Conservation (phyloP, 2,797 vertebrate species). For the Bradypodion ventrale region DNA sequence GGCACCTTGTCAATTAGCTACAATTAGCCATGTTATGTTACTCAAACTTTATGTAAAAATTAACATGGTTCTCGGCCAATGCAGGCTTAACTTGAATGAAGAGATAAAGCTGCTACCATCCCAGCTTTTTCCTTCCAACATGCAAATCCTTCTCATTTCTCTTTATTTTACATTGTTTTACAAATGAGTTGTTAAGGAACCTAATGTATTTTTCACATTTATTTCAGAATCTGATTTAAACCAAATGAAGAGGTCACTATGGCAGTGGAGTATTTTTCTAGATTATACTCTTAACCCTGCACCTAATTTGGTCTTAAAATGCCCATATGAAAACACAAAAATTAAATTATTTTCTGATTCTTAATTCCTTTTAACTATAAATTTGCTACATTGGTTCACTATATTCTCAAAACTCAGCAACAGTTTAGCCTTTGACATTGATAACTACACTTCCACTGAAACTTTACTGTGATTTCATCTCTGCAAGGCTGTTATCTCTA, state of each 20-base stretch:
- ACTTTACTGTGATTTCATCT: conserved; percentile 6
- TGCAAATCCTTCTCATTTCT: background rate
- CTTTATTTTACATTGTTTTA: background rate
- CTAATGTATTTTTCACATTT: background rate
- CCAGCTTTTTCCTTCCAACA: background rate
- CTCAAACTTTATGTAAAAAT: too few relatives aligned
- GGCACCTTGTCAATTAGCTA: too few relatives aligned
- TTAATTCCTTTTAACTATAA: background rate
- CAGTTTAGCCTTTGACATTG: background rate
- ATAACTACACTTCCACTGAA: background rate
- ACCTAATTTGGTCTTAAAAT: background rate
- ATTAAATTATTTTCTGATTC: background rate
- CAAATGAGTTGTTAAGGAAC: background rate
- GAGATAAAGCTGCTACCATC: background rate
- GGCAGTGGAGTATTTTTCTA: background rate
- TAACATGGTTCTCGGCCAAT: background rate
- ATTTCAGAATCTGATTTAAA: background rate
- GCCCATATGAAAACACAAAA: background rate
- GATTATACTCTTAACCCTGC: background rate
- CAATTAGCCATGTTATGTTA: too few relatives aligned
- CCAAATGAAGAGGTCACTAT: background rate
- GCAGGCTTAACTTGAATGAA: background rate
- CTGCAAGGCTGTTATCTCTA: background rate
- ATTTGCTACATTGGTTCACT: background rate
- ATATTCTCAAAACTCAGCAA: background rate